Base-by-base conservation (phyloP, 1,140 invertebrate genomes). In the Eriosoma lanigerum region DNA sequence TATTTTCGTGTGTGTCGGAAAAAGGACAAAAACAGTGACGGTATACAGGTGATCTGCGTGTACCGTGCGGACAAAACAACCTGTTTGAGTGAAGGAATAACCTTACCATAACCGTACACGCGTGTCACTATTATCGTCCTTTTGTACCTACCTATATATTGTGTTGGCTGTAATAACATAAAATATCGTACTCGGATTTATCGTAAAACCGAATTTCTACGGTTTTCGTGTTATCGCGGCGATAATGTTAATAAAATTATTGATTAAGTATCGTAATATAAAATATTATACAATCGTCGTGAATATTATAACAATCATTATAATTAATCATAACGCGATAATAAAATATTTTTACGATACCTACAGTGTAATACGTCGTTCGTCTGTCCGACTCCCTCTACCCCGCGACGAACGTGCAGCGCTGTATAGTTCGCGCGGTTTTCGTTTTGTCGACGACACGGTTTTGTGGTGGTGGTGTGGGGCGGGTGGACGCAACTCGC, bases 11-110 rank as follows among this genome's bases (percentile, higher is more conserved):
- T n/a, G n/a, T n/a, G n/a, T n/a, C n/a, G n/a, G n/a, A n/a, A n/a
- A n/a, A n/a, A n/a, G n/a, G n/a, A n/a, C n/a, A n/a, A n/a, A n/a
- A n/a, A n/a, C n/a, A n/a, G n/a, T n/a, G n/a, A n/a, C n/a, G n/a
- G n/a, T n/a, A n/a, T n/a, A n/a, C n/a, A n/a, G n/a, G n/a, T n/a
- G n/a, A n/a, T n/a, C n/a, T n/a, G n/a, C n/a, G n/a, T 21, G 38
- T 46, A n/a, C 12, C 38, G 64, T 46, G 64, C 38, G 64, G n/a
- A n/a, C n/a, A n/a, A n/a, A 46, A 68, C 64, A 68, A 68, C 64
- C 38, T 68, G 64, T 68, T 68, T 46, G 64, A 68, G 64, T 68
- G n/a, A 66, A 24, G n/a, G n/a, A n/a, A n/a, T n/a, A n/a, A n/a
- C n/a, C n/a, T n/a, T n/a, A n/a, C n/a, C n/a, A n/a, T n/a, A n/a